Evolutionary conservation across 2,113 vertebrate genomes (phyloP).

Genomic region (Lamprologus ornatipinnis): DNA sequence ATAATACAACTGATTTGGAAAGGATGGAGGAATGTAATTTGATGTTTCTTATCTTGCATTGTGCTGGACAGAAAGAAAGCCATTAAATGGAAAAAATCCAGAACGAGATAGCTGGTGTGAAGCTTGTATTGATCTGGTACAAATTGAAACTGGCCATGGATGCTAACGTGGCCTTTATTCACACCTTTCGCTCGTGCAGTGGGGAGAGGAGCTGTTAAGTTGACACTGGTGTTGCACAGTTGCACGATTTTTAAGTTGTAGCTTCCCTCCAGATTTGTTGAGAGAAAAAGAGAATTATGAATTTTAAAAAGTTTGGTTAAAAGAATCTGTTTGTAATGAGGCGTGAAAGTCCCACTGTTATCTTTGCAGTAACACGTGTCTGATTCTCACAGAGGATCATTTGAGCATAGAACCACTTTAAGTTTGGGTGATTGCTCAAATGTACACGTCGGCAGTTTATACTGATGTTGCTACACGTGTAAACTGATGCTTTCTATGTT

Average conservation of each 20-base stretch:
- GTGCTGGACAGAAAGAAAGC: not conserved
- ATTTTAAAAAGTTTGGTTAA: not conserved
- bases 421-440: not conserved
- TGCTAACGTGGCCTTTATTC: not conserved
- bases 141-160: not conserved
- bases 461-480: not conserved
- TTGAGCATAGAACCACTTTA: not conserved
- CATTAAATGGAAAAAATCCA: not conserved
- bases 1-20: slow-evolving; percentile 26
- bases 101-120: not conserved
- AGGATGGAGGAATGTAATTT: slow-evolving; percentile 34
- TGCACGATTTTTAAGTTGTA: not conserved
- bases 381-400: not conserved
- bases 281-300: not conserved
- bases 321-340: not conserved
- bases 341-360: not conserved
- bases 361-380: not conserved
- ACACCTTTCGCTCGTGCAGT: not conserved
- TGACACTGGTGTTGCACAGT: not conserved
- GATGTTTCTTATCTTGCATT: slow-evolving; percentile 45
- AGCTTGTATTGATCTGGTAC: slow-evolving; percentile 22
- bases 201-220: not conserved
- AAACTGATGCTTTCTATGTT: not conserved
- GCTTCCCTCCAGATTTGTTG: not conserved
- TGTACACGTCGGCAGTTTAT: not conserved